phyloP scores from a whole-genome alignment of 2,113 vertebrate species.

The Odontesthes bonariensis region DNA sequence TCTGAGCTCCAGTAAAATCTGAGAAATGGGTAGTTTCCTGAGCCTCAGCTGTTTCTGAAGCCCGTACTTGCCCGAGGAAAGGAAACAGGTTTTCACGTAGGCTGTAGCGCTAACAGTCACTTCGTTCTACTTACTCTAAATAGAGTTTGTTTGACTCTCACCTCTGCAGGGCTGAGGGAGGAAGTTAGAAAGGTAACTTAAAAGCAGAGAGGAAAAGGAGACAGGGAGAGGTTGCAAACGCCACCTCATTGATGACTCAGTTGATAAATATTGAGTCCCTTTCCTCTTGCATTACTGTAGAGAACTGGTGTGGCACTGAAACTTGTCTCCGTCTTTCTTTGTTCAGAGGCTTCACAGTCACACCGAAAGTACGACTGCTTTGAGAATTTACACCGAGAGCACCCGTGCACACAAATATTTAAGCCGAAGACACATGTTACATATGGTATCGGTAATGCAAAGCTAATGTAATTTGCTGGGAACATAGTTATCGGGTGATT shows the following conservation, averaged over 20 bases:
- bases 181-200: conserved; percentile 48
- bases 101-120: conserved; percentile 58
- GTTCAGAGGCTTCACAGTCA: conserved; percentile 35
- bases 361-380: conserved; percentile 24
- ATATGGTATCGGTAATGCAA: not conserved
- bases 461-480: conserved; percentile 3
- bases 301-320: conserved; percentile 35
- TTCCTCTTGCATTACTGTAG: conserved; percentile 47
- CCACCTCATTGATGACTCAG: conserved; percentile 58
- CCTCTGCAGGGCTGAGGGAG: conserved; percentile 55
- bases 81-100: conserved; percentile 67
- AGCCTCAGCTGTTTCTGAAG: conserved; percentile 61
- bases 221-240: conserved; percentile 43
- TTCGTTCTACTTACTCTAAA: conserved; percentile 65
- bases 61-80: conserved; percentile 56
- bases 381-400: conserved; percentile 17
- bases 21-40: conserved; percentile 64
- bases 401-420: not conserved
- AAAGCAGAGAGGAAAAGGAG: conserved; percentile 27
- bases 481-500: conserved; percentile 7
- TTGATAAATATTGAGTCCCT: conserved; percentile 67
- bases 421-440: not conserved
- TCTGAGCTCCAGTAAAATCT: conserved; percentile 38
- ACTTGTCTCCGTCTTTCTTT: conserved; percentile 42
- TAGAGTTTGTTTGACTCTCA: conserved; percentile 68